Conservation (phyloP, 2,797 vertebrate genomes). For the Lithobates sylvaticus region DNA sequence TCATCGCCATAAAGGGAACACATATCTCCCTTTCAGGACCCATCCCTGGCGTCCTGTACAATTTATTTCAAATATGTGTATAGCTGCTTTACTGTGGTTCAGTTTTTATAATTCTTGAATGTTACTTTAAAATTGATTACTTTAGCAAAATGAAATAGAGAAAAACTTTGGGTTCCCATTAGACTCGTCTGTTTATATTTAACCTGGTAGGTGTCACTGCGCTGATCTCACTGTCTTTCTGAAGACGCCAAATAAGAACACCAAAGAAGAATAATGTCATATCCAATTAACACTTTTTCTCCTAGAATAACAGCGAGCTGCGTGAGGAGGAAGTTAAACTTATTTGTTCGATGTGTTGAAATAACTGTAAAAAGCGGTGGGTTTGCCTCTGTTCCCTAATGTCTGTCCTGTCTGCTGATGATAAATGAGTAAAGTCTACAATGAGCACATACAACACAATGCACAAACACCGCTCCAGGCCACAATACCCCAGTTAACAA, state of each 20-base stretch:
- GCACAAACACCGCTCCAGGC: constrained; percentile 17
- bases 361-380: constrained; percentile 31
- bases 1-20: too few species aligned
- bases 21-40: too few species aligned
- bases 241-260: constrained; percentile 35
- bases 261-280: constrained; percentile 39
- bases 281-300: constrained; percentile 55
- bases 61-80: too few species aligned
- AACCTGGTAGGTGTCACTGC: constrained; percentile 31
- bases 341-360: constrained; percentile 20
- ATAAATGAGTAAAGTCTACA: constrained; percentile 39
- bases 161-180: too few species aligned
- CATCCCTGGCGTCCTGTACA: too few species aligned
- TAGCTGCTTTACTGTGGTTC: too few species aligned
- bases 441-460: constrained; percentile 33
- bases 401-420: constrained; percentile 42
- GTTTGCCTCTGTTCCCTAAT: constrained; percentile 32
- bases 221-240: constrained; percentile 8
- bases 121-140: too few species aligned
- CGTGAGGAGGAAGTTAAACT: constrained; percentile 27
- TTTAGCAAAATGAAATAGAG: too few species aligned
- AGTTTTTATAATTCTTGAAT: too few species aligned
- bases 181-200: constrained; percentile 31
- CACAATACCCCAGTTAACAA: constrained; percentile 2
- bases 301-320: constrained; percentile 42